phyloP scores from a whole-genome alignment of 2,888 invertebrate genomes.

The Lasioglossum malachurum region DNA sequence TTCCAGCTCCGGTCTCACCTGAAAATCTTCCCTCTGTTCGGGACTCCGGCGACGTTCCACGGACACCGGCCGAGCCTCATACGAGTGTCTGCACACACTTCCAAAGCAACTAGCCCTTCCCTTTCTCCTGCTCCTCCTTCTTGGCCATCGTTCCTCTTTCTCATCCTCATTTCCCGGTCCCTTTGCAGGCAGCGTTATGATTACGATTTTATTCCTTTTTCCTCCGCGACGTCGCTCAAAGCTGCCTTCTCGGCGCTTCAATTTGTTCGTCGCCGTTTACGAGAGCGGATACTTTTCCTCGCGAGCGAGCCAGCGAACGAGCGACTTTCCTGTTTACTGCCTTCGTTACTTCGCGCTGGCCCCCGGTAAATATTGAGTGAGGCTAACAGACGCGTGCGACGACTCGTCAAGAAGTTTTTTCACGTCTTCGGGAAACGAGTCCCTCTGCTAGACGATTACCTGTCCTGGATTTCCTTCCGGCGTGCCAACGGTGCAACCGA shows the following conservation, averaged over 20 bases:
- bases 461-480: background rate
- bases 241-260: background rate
- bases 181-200: constrained; percentile 24
- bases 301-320: background rate
- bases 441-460: background rate
- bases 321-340: constrained; percentile 9
- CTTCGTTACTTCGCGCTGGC: background rate
- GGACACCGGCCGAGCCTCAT: constrained; percentile 16
- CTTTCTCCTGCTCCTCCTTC: background rate
- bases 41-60: background rate
- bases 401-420: background rate
- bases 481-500: background rate
- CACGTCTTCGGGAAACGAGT: background rate
- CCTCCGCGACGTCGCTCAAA: constrained; percentile 5
- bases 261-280: constrained; percentile 26
- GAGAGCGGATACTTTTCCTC: background rate
- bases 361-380: constrained; percentile 11
- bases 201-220: constrained; percentile 19
- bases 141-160: background rate
- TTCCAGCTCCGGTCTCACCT: constrained; percentile 17
- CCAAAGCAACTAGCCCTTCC: constrained; percentile 21
- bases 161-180: constrained; percentile 1
- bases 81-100: constrained; percentile 52
- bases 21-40: constrained; percentile 31
- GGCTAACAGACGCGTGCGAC: background rate